A percentile compares a stretch with the other conserved stretches of the same genome.
phyloP scores from a whole-genome alignment of 2,797 vertebrate genomes.

The Anas capensis region DNA sequence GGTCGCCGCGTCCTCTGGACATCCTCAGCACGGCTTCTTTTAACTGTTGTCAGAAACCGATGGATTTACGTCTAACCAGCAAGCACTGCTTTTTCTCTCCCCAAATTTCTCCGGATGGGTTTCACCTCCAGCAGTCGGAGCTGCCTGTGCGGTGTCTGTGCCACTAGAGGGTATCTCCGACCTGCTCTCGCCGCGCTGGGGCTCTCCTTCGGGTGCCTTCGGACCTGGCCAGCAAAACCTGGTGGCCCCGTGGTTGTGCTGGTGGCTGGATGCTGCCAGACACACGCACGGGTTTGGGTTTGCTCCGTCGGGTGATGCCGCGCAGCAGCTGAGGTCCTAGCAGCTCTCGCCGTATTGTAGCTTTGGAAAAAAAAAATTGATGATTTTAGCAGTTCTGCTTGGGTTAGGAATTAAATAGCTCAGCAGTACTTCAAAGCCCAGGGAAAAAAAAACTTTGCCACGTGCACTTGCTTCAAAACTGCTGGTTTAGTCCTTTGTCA shows the following conservation, averaged over 20 bases:
- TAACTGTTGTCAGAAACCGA: accelerated
- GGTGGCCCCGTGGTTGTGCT: accelerated
- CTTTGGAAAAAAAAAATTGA: background rate
- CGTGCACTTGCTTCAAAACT: background rate
- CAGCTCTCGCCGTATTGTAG: accelerated
- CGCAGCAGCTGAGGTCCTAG: background rate
- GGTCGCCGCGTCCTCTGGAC: background rate
- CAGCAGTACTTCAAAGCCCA: constrained; percentile 36
- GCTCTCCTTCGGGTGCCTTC: accelerated
- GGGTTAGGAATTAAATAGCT: constrained; percentile 42
- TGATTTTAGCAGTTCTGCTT: constrained; percentile 72
- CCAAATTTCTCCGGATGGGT: background rate
- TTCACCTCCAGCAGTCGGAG: accelerated
- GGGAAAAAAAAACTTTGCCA: background rate
- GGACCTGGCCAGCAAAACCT: accelerated
- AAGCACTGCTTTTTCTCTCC: background rate
- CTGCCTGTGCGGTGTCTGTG: background rate
- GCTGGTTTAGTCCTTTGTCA: background rate
- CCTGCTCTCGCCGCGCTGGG: accelerated
- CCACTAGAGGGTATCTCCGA: background rate
- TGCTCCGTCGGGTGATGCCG: background rate
- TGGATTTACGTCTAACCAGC: background rate
- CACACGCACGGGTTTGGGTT: background rate
- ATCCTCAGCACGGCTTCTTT: background rate
- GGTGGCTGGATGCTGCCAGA: background rate